phyloP scores from a whole-genome alignment of 2,888 invertebrate species.

The Catonia carolina region DNA sequence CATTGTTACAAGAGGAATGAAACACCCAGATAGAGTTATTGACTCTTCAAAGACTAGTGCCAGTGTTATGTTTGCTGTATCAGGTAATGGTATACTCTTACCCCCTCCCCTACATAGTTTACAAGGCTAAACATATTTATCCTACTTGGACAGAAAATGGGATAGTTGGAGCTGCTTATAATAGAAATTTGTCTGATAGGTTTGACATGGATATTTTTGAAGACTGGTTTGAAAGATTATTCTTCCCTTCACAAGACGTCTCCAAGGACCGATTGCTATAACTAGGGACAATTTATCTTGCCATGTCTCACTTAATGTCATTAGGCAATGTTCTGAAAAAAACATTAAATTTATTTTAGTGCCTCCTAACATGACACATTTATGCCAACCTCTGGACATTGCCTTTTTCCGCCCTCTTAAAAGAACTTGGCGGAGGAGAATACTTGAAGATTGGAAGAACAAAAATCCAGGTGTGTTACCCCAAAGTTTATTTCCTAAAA shows the following conservation, averaged over 20 bases:
- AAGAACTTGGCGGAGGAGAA: background rate
- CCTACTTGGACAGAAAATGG: conserved; percentile 31
- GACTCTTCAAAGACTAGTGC: conserved; percentile 23
- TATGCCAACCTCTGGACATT: conserved; percentile 30
- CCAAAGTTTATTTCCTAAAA: conserved; percentile 13
- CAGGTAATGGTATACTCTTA: conserved; percentile 26
- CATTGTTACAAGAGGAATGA: conserved; percentile 25
- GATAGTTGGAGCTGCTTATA: conserved; percentile 26
- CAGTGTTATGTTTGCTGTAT: conserved; percentile 28
- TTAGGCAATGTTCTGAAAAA: conserved; percentile 25
- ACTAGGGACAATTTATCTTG: conserved; percentile 26
- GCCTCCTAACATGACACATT: conserved; percentile 29
- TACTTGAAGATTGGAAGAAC: background rate
- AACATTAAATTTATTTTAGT: conserved; percentile 28
- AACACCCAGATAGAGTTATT: conserved; percentile 27
- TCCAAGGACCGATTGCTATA: conserved; percentile 11
- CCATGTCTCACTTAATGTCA: conserved; percentile 26
- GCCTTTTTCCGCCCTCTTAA: conserved; percentile 31
- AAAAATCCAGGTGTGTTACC: conserved; percentile 13
- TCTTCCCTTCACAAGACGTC: conserved; percentile 17
- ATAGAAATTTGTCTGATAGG: conserved; percentile 36
- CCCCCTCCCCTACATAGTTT: conserved; percentile 31
- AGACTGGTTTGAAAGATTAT: conserved; percentile 24
- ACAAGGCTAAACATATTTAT: conserved; percentile 28
- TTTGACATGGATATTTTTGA: conserved; percentile 31